Percentiles rank a stretch among this genome's conserved stretches.
Conservation (phyloP, 2,888 invertebrate genomes). For the Gastracanthus pulcherrimus region DNA sequence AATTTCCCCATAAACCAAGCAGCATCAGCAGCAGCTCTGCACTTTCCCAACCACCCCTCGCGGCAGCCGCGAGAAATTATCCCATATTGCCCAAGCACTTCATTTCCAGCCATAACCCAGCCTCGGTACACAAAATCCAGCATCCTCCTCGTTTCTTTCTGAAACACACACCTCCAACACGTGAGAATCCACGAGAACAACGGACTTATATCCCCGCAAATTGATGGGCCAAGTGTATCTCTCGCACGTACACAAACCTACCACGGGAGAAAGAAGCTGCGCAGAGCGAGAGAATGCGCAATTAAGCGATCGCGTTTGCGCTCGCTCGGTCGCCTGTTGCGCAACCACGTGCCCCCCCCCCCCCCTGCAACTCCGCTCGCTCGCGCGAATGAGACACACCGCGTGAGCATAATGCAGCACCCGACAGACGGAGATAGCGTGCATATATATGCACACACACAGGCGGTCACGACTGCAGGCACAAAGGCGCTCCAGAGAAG, state of each 20-base stretch:
- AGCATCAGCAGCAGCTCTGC: no score
- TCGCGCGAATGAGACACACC: neutral
- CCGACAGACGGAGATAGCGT: neutral
- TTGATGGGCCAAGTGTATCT: conserved; percentile 1
- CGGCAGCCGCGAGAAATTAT: neutral
- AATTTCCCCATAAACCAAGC: no score
- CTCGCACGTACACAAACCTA: neutral
- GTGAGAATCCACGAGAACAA: neutral
- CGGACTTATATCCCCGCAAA: neutral
- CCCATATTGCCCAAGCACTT: no score
- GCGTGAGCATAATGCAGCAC: neutral
- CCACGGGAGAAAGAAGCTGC: neutral
- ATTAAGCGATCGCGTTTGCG: conserved; percentile 53
- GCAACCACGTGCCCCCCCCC: conserved; percentile 10
- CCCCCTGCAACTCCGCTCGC: no score
- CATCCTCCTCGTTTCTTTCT: no score
- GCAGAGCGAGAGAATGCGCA: conserved; percentile 41
- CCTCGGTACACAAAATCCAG: no score
- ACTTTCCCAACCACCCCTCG: no score
- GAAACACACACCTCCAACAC: neutral
- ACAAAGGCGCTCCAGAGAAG: neutral
- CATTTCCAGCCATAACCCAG: no score
- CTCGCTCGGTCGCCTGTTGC: conserved; percentile 28
- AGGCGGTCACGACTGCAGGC: conserved; percentile 46
- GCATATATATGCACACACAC: neutral